A percentile compares a stretch with the other conserved stretches of the same genome.
Conservation (phyloP, 1,140 invertebrate genomes). For the Ceratitis capitata region DNA sequence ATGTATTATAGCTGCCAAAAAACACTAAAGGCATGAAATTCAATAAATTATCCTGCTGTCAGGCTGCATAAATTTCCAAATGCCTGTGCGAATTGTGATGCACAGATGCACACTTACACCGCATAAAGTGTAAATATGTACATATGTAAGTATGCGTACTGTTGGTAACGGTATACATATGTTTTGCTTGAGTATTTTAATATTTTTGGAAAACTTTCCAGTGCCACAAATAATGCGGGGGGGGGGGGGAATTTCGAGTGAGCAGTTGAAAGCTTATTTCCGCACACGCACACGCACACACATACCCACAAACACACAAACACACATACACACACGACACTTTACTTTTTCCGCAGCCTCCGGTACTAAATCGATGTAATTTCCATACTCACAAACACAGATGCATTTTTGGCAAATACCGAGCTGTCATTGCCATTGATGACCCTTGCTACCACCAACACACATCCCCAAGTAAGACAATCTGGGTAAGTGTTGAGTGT, state of each 20-base stretch:
- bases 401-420: background rate
- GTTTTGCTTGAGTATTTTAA: background rate
- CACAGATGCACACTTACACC: background rate
- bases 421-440: background rate
- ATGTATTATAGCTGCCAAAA: background rate
- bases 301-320: background rate
- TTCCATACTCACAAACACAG: conserved; percentile 31
- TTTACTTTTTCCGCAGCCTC: conserved; percentile 44
- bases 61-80: background rate
- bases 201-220: conserved; percentile 8
- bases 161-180: background rate
- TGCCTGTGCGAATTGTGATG: background rate
- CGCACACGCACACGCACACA: background rate
- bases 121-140: too few species aligned
- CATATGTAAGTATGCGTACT: background rate
- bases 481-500: background rate
- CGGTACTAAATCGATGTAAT: conserved; percentile 45
- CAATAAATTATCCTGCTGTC: conserved; percentile 4
- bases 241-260: background rate
- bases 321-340: too few species aligned
- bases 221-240: background rate
- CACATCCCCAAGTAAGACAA: background rate
- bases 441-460: background rate
- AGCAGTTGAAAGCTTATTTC: conserved; percentile 40
- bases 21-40: background rate